Percentiles rank a stretch among this genome's conserved stretches.
phyloP scores from a whole-genome alignment of 2,888 invertebrate species.

The Pristionchus japonicus region DNA sequence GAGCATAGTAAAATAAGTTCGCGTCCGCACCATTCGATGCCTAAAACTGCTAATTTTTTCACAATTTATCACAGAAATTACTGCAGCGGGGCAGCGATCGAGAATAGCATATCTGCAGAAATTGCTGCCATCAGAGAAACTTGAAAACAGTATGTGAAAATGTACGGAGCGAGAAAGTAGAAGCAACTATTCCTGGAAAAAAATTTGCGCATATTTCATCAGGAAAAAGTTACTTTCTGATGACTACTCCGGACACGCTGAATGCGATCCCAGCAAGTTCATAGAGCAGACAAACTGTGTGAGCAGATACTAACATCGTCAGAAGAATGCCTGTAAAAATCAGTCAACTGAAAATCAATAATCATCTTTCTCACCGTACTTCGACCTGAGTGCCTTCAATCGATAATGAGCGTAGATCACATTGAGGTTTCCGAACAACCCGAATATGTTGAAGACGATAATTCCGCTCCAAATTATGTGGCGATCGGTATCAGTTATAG shows the following conservation, averaged over 20 bases:
- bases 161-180: not conserved
- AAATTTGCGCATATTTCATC: no score
- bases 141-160: conserved; percentile 33
- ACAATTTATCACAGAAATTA: not conserved
- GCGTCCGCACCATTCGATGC: not conserved
- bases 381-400: not conserved
- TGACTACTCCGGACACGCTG: not conserved
- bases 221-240: not conserved
- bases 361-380: conserved; percentile 19
- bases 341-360: not conserved
- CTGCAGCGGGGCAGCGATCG: not conserved
- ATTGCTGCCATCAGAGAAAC: conserved; percentile 28
- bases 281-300: not conserved
- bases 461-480: conserved; percentile 23
- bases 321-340: conserved; percentile 7
- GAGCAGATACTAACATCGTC: not conserved
- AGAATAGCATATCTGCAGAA: conserved; percentile 17
- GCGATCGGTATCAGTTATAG: conserved; percentile 4
- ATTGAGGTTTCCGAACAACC: conserved; percentile 34
- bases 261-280: not conserved
- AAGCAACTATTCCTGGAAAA: not conserved
- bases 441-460: conserved; percentile 4
- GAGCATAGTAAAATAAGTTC: not conserved
- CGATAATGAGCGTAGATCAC: conserved; percentile 43
- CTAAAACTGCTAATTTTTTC: not conserved